Evolutionary conservation across 2,797 vertebrate species (phyloP).

Genomic region (Galago senegalensis): DNA sequence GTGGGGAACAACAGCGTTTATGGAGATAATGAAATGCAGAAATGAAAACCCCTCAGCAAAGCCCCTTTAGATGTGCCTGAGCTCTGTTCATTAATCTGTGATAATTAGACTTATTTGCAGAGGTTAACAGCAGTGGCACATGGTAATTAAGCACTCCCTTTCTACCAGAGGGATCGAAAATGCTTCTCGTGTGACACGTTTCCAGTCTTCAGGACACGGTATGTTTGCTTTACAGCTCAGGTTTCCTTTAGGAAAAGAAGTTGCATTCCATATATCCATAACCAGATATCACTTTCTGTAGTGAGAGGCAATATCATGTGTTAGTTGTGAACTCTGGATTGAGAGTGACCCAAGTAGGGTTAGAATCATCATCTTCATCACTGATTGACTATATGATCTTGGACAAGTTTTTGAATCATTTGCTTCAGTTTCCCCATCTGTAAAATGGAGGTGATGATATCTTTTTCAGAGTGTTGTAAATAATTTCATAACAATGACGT

Average conservation of each 20-base stretch:
- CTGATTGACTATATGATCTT: neutral
- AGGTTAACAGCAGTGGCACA: slow-evolving; percentile 92
- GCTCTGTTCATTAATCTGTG: slow-evolving; percentile 94
- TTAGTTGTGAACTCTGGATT: neutral
- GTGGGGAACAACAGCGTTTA: slow-evolving; percentile 40
- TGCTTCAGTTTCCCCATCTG: slow-evolving; percentile 25
- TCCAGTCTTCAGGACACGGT: slow-evolving; percentile 65
- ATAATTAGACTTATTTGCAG: slow-evolving; percentile 95
- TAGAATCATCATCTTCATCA: neutral
- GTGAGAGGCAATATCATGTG: neutral
- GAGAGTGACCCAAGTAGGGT: neutral
- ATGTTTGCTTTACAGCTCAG: slow-evolving; percentile 65
- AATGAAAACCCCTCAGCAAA: slow-evolving; percentile 83
- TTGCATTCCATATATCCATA: neutral
- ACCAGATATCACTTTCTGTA: neutral
- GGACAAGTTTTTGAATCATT: neutral
- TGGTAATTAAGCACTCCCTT: slow-evolving; percentile 89
- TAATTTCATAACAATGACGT: neutral
- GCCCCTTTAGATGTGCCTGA: slow-evolving; percentile 85
- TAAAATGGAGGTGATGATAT: neutral
- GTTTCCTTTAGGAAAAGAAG: slow-evolving; percentile 47
- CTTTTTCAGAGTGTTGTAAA: neutral
- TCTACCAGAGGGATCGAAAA: slow-evolving; percentile 78
- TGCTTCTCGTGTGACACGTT: slow-evolving; percentile 73
- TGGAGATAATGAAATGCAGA: slow-evolving; percentile 89